These are phyloP conservation scores for Gnathochromis pfefferi DNA, from an alignment of 2,113 vertebrate species.

Conservation along the genomic window DNA sequence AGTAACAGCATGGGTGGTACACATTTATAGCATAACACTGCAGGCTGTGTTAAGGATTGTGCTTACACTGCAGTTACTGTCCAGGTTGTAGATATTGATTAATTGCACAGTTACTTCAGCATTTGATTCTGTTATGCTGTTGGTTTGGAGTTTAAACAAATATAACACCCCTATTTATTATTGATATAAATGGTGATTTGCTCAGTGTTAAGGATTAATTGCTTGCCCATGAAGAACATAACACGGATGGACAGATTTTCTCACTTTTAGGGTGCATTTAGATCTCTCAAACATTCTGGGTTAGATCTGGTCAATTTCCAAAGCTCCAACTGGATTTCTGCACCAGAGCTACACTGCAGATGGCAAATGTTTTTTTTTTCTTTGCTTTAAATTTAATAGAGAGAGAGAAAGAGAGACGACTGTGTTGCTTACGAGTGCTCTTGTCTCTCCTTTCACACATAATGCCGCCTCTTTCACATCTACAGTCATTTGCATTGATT, in stretches of 20 bases:
- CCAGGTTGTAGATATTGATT: background rate
- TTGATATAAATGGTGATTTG: background rate
- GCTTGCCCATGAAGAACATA: background rate
- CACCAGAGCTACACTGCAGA: background rate
- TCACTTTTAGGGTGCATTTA: background rate
- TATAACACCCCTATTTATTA: background rate
- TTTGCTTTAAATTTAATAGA: background rate
- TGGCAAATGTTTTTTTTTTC: background rate
- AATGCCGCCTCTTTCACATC: background rate
- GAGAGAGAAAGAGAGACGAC: background rate
- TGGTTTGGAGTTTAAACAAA: background rate
- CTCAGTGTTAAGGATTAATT: background rate
- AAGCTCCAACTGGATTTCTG: background rate
- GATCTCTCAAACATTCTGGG: rapidly evolving
- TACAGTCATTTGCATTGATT: slow-evolving; percentile 5
- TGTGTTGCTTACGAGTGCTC: background rate
- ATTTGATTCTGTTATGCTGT: background rate
- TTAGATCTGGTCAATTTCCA: background rate
- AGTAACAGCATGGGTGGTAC: background rate
- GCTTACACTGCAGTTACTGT: background rate
- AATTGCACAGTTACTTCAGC: background rate
- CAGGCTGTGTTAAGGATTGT: background rate
- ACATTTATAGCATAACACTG: background rate
- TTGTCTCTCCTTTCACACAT: background rate
- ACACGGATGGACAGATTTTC: background rate